Evolutionary conservation across 2,888 invertebrate genomes (phyloP).

Genomic region (Euplagia quadripunctaria): DNA sequence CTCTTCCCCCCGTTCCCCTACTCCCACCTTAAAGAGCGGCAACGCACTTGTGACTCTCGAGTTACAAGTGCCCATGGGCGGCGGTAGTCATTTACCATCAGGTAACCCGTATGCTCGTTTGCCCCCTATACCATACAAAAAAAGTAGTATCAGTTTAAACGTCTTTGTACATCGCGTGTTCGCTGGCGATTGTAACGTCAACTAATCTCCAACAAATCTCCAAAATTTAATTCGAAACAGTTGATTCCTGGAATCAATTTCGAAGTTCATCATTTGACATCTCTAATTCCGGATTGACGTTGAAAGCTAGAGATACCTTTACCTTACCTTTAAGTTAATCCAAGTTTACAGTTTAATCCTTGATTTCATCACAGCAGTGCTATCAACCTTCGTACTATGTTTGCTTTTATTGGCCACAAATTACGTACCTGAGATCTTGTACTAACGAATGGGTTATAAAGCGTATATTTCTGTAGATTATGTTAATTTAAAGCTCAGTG

Average conservation of each 20-base stretch:
- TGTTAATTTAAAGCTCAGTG: not conserved
- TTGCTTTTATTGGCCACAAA: constrained; percentile 53
- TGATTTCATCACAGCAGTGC: constrained; percentile 36
- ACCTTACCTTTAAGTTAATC: constrained; percentile 33
- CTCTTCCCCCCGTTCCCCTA: too few relatives aligned
- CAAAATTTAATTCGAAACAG: not conserved
- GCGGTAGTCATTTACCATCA: too few relatives aligned
- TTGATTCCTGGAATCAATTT: not conserved
- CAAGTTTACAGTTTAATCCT: constrained; percentile 42
- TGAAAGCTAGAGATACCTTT: constrained; percentile 11
- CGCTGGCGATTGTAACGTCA: not conserved
- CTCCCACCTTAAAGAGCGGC: too few relatives aligned
- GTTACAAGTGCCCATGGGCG: too few relatives aligned
- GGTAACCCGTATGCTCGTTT: too few relatives aligned
- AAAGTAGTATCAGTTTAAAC: not conserved
- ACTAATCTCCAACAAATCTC: not conserved
- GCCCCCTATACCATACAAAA: too few relatives aligned
- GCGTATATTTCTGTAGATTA: not conserved
- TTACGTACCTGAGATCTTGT: constrained; percentile 43
- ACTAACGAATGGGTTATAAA: constrained; percentile 27
- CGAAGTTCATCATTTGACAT: not conserved
- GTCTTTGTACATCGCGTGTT: not conserved
- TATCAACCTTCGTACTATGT: constrained; percentile 39
- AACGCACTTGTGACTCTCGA: too few relatives aligned
- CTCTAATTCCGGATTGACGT: not conserved